Evolutionary conservation across 2,888 invertebrate genomes (phyloP).

Genomic region (Bibio marci): DNA sequence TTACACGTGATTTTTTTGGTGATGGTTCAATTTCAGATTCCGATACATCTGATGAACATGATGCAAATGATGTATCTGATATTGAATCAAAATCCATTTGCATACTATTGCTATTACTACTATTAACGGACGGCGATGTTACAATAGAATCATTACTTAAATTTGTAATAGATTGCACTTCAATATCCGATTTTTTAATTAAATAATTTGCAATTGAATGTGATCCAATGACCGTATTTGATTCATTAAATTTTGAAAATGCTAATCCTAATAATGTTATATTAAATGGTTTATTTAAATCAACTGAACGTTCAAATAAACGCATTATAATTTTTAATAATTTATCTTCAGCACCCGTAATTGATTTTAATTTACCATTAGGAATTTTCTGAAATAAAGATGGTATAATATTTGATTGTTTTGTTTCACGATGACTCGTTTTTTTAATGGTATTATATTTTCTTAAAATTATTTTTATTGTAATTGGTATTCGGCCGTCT

Average conservation of each 20-base stretch:
- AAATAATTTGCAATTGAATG: constrained; percentile 59
- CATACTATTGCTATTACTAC: background rate
- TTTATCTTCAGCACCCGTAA: constrained; percentile 39
- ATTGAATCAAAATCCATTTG: constrained; percentile 8
- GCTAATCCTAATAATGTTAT: constrained; percentile 65
- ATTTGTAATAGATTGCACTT: constrained; percentile 58
- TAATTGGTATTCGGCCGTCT: constrained; percentile 62
- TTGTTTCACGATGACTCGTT: constrained; percentile 53
- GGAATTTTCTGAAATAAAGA: constrained; percentile 38
- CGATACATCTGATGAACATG: constrained; percentile 33
- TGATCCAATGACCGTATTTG: constrained; percentile 31
- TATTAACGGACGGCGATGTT: background rate
- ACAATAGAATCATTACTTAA: constrained; percentile 35
- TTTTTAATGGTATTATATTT: constrained; percentile 51
- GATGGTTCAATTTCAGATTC: constrained; percentile 56
- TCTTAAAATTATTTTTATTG: constrained; percentile 54
- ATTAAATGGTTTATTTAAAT: constrained; percentile 57
- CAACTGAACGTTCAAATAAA: constrained; percentile 55
- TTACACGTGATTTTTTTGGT: constrained; percentile 45
- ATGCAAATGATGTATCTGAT: constrained; percentile 5
- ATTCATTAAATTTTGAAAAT: constrained; percentile 62
- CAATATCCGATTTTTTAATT: constrained; percentile 47
- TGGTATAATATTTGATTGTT: constrained; percentile 55
- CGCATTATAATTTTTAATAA: constrained; percentile 53
- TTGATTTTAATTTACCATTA: constrained; percentile 29